Percentiles rank a stretch among this genome's conserved stretches.
phyloP scores from a whole-genome alignment of 2,113 vertebrate species.

The Chrysemys picta region DNA sequence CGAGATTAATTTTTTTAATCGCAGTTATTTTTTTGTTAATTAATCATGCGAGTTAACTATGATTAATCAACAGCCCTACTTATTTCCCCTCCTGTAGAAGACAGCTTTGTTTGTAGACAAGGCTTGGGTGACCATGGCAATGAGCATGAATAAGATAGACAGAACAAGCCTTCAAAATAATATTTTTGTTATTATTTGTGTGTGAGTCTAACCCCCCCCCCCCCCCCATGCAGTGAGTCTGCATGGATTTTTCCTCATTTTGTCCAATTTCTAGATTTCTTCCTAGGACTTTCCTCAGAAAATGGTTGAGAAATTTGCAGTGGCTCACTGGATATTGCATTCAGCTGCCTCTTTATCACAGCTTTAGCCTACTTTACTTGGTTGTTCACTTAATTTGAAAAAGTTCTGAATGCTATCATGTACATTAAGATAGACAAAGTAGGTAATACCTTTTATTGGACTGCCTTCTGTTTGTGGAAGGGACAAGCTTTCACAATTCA shows the following conservation, averaged over 20 bases:
- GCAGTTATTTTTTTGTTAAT: no score
- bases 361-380: accelerated
- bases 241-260: background rate
- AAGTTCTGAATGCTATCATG: background rate
- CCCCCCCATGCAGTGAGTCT: background rate
- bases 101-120: accelerated
- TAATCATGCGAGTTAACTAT: no score
- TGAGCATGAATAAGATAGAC: background rate
- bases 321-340: background rate
- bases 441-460: no score
- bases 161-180: background rate
- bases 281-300: background rate
- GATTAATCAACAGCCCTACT: no score
- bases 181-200: accelerated
- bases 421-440: background rate
- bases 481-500: background rate
- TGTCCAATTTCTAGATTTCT: background rate
- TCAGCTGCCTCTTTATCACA: accelerated
- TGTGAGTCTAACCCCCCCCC: background rate
- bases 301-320: accelerated
- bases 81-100: background rate
- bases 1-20: no score
- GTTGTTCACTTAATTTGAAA: accelerated
- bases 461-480: background rate
- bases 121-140: background rate